Evolutionary conservation across 2,797 vertebrate species (phyloP).

Genomic region (Centroberyx gerrardi): DNA sequence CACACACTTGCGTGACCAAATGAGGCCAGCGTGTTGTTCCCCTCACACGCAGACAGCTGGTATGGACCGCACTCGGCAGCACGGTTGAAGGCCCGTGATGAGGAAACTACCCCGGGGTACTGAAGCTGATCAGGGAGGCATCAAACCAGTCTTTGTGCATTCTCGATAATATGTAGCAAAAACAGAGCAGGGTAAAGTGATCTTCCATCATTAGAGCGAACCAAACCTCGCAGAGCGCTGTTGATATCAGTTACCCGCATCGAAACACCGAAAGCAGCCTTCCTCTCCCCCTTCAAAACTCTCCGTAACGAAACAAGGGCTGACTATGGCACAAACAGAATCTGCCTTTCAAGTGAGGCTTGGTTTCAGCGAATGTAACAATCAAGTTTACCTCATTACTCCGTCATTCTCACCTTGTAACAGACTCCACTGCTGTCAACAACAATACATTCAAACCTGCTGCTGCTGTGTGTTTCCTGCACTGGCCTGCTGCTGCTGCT

Average conservation of each 20-base stretch:
- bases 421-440: conserved; percentile 32
- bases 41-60: background rate
- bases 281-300: conserved; percentile 9
- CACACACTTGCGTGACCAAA: conserved; percentile 28
- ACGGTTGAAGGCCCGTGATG: background rate
- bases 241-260: conserved; percentile 70
- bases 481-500: background rate
- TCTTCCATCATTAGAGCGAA: conserved; percentile 34
- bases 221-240: conserved; percentile 22
- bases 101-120: conserved; percentile 22
- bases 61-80: background rate
- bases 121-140: conserved; percentile 38
- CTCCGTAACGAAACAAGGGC: conserved; percentile 29
- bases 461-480: conserved; percentile 8
- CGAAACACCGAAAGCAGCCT: background rate
- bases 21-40: background rate
- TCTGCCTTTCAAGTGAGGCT: conserved; percentile 17
- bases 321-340: conserved; percentile 19
- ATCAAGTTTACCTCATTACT: conserved; percentile 41
- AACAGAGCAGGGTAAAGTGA: conserved; percentile 48
- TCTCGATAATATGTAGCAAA: conserved; percentile 14
- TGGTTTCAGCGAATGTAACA: conserved; percentile 11
- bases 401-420: conserved; percentile 45
- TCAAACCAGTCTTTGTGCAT: conserved; percentile 42
- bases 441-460: conserved; percentile 23